Conservation (phyloP, 2,113 vertebrate species). For the Halcyon malimbica region DNA sequence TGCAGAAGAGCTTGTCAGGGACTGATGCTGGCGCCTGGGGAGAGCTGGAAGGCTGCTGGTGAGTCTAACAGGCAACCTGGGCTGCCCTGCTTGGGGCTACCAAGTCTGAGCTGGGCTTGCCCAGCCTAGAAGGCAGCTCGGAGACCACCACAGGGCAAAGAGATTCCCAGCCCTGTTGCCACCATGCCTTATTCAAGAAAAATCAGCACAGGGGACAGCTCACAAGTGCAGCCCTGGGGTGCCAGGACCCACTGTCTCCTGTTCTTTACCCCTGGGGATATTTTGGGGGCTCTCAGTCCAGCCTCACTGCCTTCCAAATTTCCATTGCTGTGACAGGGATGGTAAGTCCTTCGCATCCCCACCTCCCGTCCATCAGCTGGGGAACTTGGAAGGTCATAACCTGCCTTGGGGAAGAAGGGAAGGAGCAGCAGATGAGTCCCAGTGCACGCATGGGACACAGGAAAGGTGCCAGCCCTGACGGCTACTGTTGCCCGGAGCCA, state of each 20-base stretch:
- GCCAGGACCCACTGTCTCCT: background rate
- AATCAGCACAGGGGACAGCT: fast-evolving
- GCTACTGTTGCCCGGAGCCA: background rate
- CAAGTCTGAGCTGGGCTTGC: background rate
- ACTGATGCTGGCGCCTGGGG: background rate
- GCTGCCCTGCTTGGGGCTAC: background rate
- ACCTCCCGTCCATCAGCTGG: fast-evolving
- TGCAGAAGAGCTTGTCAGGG: background rate
- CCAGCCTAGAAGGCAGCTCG: background rate
- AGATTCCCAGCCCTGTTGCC: background rate
- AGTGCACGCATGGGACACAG: fast-evolving
- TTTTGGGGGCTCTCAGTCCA: background rate
- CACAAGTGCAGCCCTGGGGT: fast-evolving
- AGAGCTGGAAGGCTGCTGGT: background rate
- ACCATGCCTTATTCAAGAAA: background rate
- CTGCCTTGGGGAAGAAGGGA: background rate
- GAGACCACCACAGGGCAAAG: background rate
- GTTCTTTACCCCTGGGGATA: background rate
- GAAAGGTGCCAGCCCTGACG: background rate
- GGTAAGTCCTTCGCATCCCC: background rate
- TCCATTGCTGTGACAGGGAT: background rate
- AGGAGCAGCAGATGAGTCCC: background rate
- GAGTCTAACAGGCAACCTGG: background rate
- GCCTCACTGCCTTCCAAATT: background rate
- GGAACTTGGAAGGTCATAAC: background rate